Evolutionary conservation across 2,113 vertebrate species (phyloP).

Genomic region (Stomatorhinus ivindoensis): DNA sequence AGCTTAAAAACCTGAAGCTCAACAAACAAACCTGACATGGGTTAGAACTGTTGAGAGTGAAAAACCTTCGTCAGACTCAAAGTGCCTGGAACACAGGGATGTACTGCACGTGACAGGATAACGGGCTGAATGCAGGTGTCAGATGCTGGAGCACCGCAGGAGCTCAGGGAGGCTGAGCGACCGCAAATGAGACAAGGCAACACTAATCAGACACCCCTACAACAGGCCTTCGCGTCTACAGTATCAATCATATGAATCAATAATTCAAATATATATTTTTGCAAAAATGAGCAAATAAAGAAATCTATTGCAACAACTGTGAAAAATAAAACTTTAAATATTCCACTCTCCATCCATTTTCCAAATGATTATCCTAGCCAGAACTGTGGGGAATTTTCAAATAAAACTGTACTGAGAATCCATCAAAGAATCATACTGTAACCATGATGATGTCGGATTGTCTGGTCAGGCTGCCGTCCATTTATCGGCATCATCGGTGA

Average conservation of each 20-base stretch:
- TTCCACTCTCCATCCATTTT: background rate
- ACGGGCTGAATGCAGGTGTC: background rate
- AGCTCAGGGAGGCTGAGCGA: background rate
- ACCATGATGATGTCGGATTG: background rate
- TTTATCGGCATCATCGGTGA: background rate
- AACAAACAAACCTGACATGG: constrained; percentile 37
- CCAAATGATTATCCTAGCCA: background rate
- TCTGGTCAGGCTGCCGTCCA: background rate
- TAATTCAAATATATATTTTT: background rate
- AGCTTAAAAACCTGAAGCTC: constrained; percentile 30
- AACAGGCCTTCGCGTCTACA: background rate
- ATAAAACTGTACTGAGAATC: background rate
- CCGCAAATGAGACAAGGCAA: background rate
- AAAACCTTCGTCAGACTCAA: background rate
- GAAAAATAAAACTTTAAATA: background rate
- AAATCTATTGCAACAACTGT: background rate
- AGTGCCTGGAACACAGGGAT: background rate
- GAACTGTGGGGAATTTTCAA: background rate
- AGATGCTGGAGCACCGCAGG: background rate
- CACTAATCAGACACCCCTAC: background rate
- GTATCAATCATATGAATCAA: background rate
- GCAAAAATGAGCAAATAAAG: background rate
- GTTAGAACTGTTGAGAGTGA: background rate
- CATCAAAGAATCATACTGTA: background rate
- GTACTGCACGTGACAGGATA: background rate